Conservation (phyloP, 2,113 vertebrate species). For the Furnarius figulus region DNA sequence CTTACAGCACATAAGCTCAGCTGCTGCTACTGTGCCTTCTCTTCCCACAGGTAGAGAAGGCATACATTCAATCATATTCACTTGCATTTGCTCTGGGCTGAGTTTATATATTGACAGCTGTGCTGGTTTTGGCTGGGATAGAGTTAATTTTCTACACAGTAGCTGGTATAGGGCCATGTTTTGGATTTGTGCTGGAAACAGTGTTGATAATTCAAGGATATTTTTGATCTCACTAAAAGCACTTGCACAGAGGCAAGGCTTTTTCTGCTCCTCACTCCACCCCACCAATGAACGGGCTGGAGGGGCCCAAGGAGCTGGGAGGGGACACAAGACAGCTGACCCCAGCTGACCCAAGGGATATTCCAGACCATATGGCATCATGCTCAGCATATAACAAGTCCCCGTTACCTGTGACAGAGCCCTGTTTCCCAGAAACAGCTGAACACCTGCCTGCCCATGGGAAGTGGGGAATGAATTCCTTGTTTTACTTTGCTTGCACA, state of each 20-base stretch:
- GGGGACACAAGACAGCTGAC: neutral
- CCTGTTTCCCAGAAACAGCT: neutral
- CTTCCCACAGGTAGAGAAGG: neutral
- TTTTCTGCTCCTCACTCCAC: neutral
- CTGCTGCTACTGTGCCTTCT: neutral
- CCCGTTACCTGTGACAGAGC: neutral
- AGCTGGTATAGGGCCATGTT: neutral
- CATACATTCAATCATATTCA: fast-evolving
- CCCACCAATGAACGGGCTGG: neutral
- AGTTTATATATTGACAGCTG: neutral
- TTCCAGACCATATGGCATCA: fast-evolving
- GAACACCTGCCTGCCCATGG: neutral
- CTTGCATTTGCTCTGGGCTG: neutral
- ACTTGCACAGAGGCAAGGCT: neutral
- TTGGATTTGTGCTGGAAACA: neutral
- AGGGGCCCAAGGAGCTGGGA: neutral
- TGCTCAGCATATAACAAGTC: fast-evolving
- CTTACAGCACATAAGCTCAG: neutral
- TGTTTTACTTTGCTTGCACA: neutral
- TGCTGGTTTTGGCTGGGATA: neutral
- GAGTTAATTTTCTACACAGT: neutral
- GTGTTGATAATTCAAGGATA: fast-evolving
- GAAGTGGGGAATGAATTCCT: neutral
- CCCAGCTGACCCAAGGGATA: neutral
- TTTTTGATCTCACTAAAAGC: fast-evolving